Conservation (phyloP, 2,797 vertebrate species). For the Catamblyrhynchus diadema region DNA sequence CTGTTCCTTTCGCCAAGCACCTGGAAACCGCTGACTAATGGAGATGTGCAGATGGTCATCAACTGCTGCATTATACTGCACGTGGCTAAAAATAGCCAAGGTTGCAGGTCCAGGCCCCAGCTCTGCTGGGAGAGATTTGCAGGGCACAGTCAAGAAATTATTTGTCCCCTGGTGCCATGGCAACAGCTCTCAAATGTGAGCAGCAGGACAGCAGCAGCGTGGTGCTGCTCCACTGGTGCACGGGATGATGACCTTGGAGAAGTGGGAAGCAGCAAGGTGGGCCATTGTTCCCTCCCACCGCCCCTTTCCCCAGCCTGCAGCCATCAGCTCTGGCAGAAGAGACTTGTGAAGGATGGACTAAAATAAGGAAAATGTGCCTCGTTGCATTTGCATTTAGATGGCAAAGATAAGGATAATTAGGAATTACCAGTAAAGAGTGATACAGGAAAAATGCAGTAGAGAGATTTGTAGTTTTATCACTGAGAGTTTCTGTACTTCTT, state of each 20-base stretch:
- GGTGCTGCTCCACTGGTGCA: neutral
- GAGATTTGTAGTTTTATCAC: neutral
- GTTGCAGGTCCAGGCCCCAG: constrained; percentile 46
- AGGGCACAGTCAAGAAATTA: constrained; percentile 33
- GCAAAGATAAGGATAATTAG: neutral
- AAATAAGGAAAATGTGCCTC: neutral
- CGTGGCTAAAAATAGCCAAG: constrained; percentile 68
- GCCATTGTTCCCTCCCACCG: neutral
- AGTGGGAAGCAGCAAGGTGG: neutral
- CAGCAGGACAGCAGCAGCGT: neutral
- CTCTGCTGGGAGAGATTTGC: constrained; percentile 42
- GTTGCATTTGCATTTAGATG: neutral
- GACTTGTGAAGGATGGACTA: neutral
- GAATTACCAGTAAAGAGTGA: neutral
- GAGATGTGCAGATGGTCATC: constrained; percentile 46
- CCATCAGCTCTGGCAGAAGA: neutral
- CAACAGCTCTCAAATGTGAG: constrained; percentile 54
- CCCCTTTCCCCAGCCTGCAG: neutral
- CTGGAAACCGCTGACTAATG: constrained; percentile 47
- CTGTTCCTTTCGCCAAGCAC: neutral
- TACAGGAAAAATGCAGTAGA: neutral
- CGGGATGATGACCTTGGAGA: neutral
- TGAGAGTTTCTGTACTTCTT: neutral
- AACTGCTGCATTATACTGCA: constrained; percentile 48
- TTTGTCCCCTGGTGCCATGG: constrained; percentile 60